A percentile compares a stretch with the other conserved stretches of the same genome.
Evolutionary conservation across 1,140 invertebrate species (phyloP).

Genomic region (Meloidogyne hapla): DNA sequence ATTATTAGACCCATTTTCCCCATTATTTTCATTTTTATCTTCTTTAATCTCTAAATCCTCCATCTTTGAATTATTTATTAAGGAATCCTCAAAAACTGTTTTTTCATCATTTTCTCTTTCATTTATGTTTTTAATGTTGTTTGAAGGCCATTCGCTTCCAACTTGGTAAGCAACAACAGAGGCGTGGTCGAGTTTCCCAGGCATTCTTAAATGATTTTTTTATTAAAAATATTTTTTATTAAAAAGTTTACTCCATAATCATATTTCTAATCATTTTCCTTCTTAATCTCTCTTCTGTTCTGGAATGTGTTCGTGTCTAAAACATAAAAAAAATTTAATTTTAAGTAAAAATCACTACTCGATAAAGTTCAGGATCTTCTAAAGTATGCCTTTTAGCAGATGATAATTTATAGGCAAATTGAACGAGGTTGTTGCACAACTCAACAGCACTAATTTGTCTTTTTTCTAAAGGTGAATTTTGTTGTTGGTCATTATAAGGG

Average conservation of each 20-base stretch:
- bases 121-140: too few relatives aligned
- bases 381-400: slow-evolving; percentile 76
- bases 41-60: not conserved
- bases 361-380: slow-evolving; percentile 79
- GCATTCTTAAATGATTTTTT: slow-evolving; percentile 69
- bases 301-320: slow-evolving; percentile 66
- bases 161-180: slow-evolving; percentile 80
- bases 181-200: slow-evolving; percentile 89
- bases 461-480: not conserved
- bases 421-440: slow-evolving; percentile 75
- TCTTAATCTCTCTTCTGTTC: slow-evolving; percentile 72
- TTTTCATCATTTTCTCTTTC: not conserved
- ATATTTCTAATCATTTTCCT: slow-evolving; percentile 75
- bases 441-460: slow-evolving; percentile 64
- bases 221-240: not conserved
- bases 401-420: slow-evolving; percentile 72
- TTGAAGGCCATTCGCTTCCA: slow-evolving; percentile 32
- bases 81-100: not conserved
- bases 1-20: not conserved
- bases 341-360: not conserved
- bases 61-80: not conserved
- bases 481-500: not conserved
- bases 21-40: not conserved
- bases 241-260: slow-evolving; percentile 67
- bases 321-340: not conserved